Evolutionary conservation across 2,888 invertebrate genomes (phyloP).

Genomic region (Drosophila testacea): DNA sequence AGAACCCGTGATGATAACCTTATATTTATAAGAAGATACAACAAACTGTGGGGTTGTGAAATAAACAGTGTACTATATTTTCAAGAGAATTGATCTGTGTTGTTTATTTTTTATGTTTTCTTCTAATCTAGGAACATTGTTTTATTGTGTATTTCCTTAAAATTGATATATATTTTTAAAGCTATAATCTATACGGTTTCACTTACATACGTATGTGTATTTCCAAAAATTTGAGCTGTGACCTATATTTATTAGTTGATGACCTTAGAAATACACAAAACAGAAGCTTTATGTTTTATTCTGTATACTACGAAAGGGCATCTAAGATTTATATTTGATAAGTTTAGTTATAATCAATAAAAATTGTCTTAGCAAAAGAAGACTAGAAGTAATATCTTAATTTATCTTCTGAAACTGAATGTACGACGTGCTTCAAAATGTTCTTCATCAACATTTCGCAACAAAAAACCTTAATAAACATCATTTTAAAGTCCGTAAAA

Average conservation of each 20-base stretch:
- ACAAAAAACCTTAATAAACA: no score
- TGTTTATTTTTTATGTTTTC: not conserved
- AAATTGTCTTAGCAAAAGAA: not conserved
- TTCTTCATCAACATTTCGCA: no score
- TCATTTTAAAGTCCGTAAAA: not conserved
- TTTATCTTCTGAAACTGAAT: no score
- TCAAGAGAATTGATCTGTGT: constrained; percentile 1
- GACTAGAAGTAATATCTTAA: no score
- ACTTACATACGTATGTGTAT: not conserved
- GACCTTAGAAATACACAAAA: not conserved
- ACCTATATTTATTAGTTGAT: not conserved
- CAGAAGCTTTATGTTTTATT: no score
- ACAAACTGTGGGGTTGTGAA: constrained; percentile 28
- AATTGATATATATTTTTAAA: not conserved
- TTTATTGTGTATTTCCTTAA: not conserved
- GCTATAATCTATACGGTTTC: not conserved
- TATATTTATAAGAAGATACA: constrained; percentile 7
- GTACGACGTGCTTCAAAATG: no score
- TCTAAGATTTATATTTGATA: not conserved
- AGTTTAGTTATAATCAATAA: not conserved
- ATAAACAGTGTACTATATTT: constrained; percentile 3
- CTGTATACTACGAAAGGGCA: not conserved
- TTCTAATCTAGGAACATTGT: not conserved
- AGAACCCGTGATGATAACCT: constrained; percentile 14
- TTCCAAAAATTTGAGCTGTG: not conserved